These are phyloP conservation scores for Cercocebus atys DNA, from an alignment of 2,113 vertebrate species.

Conservation along the genomic window DNA sequence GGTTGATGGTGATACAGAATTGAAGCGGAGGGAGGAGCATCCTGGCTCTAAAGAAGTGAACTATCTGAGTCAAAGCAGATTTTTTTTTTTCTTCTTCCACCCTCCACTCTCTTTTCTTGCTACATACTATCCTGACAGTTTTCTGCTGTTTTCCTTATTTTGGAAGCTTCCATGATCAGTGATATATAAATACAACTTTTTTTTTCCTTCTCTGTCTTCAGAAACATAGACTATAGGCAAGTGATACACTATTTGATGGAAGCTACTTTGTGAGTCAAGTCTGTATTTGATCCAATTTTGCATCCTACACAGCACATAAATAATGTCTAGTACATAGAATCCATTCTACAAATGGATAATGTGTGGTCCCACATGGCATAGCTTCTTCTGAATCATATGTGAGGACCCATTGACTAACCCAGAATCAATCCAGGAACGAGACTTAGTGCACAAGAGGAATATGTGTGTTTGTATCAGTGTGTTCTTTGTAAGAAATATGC, in stretches of 20 bases:
- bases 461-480: slow-evolving; percentile 59
- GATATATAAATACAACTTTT: background rate
- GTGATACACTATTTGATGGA: background rate
- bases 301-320: background rate
- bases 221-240: background rate
- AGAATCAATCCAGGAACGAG: background rate
- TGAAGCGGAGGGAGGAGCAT: background rate
- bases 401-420: slow-evolving; percentile 23
- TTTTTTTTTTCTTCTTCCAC: background rate
- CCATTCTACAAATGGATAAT: slow-evolving; percentile 35
- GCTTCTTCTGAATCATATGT: slow-evolving; percentile 18
- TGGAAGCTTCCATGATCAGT: background rate
- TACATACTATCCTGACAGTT: background rate
- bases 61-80: background rate
- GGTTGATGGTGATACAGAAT: background rate
- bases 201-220: background rate
- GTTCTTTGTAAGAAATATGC: slow-evolving; percentile 65
- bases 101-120: background rate
- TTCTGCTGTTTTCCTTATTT: slow-evolving; percentile 4
- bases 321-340: slow-evolving; percentile 14
- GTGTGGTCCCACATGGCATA: slow-evolving; percentile 1
- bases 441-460: slow-evolving; percentile 40
- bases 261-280: background rate
- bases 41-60: background rate
- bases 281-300: slow-evolving; percentile 45